phyloP scores from a whole-genome alignment of 2,113 vertebrate species.

The Caracal caracal region DNA sequence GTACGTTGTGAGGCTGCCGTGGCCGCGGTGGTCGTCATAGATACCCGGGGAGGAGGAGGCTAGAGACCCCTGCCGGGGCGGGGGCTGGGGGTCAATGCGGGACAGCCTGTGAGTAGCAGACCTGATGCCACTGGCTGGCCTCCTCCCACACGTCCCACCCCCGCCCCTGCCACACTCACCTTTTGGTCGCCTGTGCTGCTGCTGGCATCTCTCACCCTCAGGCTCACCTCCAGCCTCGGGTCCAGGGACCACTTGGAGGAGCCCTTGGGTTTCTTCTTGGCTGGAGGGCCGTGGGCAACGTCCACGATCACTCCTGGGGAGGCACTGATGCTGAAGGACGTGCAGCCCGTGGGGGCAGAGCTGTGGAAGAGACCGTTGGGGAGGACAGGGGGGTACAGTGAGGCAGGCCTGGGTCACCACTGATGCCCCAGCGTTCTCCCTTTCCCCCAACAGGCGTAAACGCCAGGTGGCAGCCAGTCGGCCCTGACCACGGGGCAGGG shows the following conservation, averaged over 20 bases:
- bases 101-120: rapidly evolving
- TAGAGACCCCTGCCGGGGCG: background rate
- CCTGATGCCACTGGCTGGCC: rapidly evolving
- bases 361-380: conserved; percentile 65
- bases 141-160: rapidly evolving
- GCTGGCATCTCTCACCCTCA: conserved; percentile 78
- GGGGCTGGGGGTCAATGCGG: rapidly evolving
- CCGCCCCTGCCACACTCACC: conserved; percentile 67
- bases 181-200: conserved; percentile 77
- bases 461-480: background rate
- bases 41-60: background rate
- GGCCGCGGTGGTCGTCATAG: background rate
- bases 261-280: conserved; percentile 37
- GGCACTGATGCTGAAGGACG: conserved; percentile 75
- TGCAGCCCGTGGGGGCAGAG: conserved; percentile 76
- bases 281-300: conserved; percentile 64
- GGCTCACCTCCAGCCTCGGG: conserved; percentile 71
- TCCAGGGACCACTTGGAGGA: conserved; percentile 81
- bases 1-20: rapidly evolving
- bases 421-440: no score
- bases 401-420: background rate
- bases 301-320: conserved; percentile 76
- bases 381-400: background rate
- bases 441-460: background rate
- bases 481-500: rapidly evolving